Evolutionary conservation across 2,113 vertebrate genomes (phyloP), one percentile per base, ranked within the genome.

Genomic region (Spilogale gracilis): DNA sequence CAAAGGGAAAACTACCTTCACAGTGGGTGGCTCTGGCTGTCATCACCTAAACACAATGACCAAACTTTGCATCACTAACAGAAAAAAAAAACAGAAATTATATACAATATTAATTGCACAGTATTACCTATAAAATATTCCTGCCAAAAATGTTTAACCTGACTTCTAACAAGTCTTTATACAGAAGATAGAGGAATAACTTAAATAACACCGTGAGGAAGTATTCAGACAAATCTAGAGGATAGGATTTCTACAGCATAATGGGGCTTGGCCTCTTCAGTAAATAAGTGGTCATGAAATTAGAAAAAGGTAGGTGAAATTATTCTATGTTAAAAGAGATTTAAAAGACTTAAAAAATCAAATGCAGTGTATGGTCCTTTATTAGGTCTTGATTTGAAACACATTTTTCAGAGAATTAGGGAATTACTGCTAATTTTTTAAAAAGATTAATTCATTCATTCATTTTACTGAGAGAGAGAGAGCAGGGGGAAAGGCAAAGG

Each of bases 131-230:
- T 45, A 8, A 71, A 90, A 85, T 45, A 94, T 60, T 85, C 52
- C 69, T 91, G 54, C 56, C 73, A 71, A 94, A 90, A 87, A 73
- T 27, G 20, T 90, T 79, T 83, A 93, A 69, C 20, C 12, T 89
- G 61, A 93, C 78, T 93, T 93, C 60, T 84, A 89, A 25, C 13
- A 69, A 61, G 50, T 84, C 54, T 89, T 96, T 69, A 90, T 25
- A 90, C 3, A 79, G 87, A 27, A 80, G n/a, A 86, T 5, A 96
- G 25, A 93, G 23, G 43, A 84, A 61, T 2, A 94, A 90, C 71
- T 89, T 93, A 90, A 76, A 43, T 7, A 88, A 23, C 32, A 61
- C 27, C 25, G 63, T 48, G 21, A 94, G 21, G 25, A 86, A 94
- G 61, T 61, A 67, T 89, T 43, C 10, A 80, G 54, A 86, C 38